Base-by-base conservation (phyloP, 2,113 vertebrate species). In the Hirundichthys speculiger region DNA sequence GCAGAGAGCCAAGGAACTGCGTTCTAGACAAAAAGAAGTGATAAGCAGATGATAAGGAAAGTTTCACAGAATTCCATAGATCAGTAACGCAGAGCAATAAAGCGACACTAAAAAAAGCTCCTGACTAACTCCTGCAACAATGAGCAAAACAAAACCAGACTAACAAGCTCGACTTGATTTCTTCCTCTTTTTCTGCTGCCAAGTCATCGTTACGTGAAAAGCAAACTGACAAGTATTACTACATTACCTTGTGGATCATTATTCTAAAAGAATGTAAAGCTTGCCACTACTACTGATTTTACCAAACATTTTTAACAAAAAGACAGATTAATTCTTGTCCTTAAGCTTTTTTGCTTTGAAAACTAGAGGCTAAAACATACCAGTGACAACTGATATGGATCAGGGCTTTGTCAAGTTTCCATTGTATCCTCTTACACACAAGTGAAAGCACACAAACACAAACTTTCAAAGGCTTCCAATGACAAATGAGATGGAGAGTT, bases 361-460 rank as follows among this genome's bases (percentile, higher is more conserved):
- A 46, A 19, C 12, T 3, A 8, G 24, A 58, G 22, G 57, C 58
- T 34, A 48, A 52, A 13, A 22, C 16, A 67, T 41, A 46, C 40
- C 63, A 42, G 64, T 48, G 73, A 70, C 64, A 79, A 63, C 70
- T 76, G 85, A 80, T 61, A 82, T 60, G 65, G 58, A 77, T 55
- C 52, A 30, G 20, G 41, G 48, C 34, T 58, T 50, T 66, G 83
- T 75, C 14, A 63, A 82, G 70, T 87, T 87, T 84, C 83, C 64
- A 65, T 46, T 80, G 70, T 81, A 77, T 86, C 84, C 15, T 30
- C 61, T 85, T 83, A 80, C 78, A 73, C 75, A 59, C 50, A 79
- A 85, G 72, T 68, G 77, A 84, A 86, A 84, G 68, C 69, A 18
- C 59, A 61, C 25, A 69, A 41, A 69, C 61, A 54, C 39, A 30